Percentiles rank a stretch among this genome's conserved stretches.
Evolutionary conservation across 2,888 invertebrate genomes (phyloP).

Genomic region (Plagiodera versicolora): DNA sequence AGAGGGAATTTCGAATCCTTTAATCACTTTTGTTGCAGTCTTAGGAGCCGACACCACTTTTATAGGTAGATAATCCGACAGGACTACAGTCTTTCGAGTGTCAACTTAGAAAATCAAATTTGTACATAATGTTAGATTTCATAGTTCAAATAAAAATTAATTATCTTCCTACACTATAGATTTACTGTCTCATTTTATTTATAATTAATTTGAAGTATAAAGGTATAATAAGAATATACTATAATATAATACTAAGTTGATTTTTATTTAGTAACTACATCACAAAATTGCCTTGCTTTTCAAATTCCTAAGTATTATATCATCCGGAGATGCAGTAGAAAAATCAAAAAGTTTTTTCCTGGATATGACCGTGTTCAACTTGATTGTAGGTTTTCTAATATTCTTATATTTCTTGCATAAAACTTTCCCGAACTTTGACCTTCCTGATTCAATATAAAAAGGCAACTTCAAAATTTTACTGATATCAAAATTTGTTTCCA

Average conservation of each 20-base stretch:
- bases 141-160: too few species aligned
- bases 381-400: background rate
- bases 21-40: conserved; percentile 56
- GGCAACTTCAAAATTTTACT: conserved; percentile 33
- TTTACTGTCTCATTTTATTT: too few species aligned
- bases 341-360: conserved; percentile 57
- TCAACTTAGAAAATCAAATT: conserved; percentile 21
- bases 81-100: conserved; percentile 19
- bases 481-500: conserved; percentile 45
- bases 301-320: conserved; percentile 55
- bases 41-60: conserved; percentile 55
- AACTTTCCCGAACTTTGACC: conserved; percentile 59
- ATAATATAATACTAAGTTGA: too few species aligned
- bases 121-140: background rate
- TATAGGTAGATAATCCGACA: conserved; percentile 32
- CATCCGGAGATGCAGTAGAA: conserved; percentile 64
- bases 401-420: conserved; percentile 49
- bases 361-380: conserved; percentile 30
- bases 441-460: conserved; percentile 39
- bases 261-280: background rate
- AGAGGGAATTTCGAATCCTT: conserved; percentile 64
- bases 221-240: too few species aligned
- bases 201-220: too few species aligned
- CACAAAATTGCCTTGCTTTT: conserved; percentile 24
- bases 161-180: too few species aligned